phyloP scores from a whole-genome alignment of 2,113 vertebrate species.

The Sorex araneus region DNA sequence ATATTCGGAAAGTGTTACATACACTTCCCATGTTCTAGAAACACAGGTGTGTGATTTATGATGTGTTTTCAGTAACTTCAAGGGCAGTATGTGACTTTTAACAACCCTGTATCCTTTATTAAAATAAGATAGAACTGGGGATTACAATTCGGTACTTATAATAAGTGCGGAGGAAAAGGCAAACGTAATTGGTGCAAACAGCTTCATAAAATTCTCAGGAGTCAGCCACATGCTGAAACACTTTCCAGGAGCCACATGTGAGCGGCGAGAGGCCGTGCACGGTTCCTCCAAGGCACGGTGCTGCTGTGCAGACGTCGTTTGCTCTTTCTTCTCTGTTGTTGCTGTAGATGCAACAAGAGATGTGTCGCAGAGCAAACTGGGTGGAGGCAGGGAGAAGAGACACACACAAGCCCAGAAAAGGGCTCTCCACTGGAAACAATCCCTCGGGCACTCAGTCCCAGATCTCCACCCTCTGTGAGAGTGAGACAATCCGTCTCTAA shows the following conservation, averaged over 20 bases:
- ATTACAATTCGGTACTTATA: background rate
- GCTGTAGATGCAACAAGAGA: no score
- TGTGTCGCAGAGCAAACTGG: no score
- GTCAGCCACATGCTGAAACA: background rate
- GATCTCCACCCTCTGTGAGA: background rate
- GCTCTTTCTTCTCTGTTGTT: no score
- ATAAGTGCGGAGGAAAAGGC: background rate
- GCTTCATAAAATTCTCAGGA: no score
- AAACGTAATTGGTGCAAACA: no score
- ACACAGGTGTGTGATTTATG: background rate
- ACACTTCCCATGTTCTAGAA: background rate
- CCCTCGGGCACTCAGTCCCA: accelerated
- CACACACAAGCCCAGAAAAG: no score
- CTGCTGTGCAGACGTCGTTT: no score
- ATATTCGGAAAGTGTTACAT: background rate
- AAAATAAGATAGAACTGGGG: background rate
- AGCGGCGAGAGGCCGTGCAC: background rate
- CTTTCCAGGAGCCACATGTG: background rate
- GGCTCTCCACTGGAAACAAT: no score
- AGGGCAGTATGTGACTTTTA: accelerated
- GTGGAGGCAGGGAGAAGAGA: background rate
- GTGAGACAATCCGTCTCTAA: accelerated
- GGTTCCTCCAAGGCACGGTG: no score
- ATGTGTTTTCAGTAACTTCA: background rate
- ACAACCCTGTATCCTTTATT: background rate